Conservation (phyloP, 1,140 invertebrate species). For the Zaprionus ornatus region DNA sequence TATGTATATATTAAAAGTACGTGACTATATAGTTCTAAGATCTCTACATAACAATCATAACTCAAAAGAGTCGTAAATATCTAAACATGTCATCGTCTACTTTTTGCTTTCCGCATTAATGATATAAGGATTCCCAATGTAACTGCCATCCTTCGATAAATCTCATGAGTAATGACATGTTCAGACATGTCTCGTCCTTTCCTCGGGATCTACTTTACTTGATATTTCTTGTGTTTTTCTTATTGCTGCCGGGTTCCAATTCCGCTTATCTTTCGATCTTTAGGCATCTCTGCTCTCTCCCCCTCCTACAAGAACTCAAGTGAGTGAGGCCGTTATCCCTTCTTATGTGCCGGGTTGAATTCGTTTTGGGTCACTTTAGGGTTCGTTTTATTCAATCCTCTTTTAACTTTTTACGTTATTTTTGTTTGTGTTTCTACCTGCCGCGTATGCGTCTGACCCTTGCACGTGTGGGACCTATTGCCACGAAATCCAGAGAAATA, state of each 20-base stretch:
- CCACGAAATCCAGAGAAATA: conserved; percentile 63
- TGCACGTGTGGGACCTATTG: conserved; percentile 71
- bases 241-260: conserved; percentile 14
- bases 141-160: conserved; percentile 7
- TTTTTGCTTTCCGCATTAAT: conserved; percentile 1
- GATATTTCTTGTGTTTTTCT: conserved; percentile 8
- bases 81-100: not conserved
- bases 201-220: not conserved
- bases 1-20: not conserved
- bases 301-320: conserved; percentile 37
- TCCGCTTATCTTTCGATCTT: conserved; percentile 60
- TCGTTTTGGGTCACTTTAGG: conserved; percentile 75
- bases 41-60: not conserved
- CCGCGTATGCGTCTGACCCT: conserved; percentile 54
- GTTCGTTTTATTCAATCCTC: conserved; percentile 68
- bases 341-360: conserved; percentile 52
- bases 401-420: conserved; percentile 64
- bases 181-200: not conserved
- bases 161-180: conserved; percentile 5
- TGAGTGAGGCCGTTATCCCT: conserved; percentile 57
- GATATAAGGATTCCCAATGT: not conserved
- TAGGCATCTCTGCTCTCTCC: conserved; percentile 39
- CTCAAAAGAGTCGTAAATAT: not conserved
- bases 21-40: not conserved
- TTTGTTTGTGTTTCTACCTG: conserved; percentile 57